Percentiles rank a stretch among this genome's conserved stretches.
Conservation (phyloP, 2,113 vertebrate species). For the Colossoma macropomum region DNA sequence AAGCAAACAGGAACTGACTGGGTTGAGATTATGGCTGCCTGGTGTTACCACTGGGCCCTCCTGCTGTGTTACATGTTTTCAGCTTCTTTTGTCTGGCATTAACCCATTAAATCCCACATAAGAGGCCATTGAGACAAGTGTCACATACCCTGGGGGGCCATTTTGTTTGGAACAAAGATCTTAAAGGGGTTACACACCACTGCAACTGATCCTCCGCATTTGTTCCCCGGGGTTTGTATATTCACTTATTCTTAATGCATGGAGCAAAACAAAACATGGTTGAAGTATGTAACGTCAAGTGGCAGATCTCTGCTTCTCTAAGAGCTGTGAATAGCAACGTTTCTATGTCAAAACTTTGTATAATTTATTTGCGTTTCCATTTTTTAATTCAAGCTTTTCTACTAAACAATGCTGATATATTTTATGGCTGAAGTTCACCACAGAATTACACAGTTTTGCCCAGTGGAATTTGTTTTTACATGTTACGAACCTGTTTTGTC, state of each 20-base stretch:
- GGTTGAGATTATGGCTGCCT: constrained; percentile 50
- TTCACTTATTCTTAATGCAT: constrained; percentile 24
- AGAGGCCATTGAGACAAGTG: constrained; percentile 58
- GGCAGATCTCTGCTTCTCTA: not conserved
- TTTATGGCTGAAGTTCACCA: no score
- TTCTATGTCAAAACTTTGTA: not conserved
- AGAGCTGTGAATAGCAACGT: not conserved
- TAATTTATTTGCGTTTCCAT: not conserved
- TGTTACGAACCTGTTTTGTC: no score
- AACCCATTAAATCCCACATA: constrained; percentile 66
- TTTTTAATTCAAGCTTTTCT: no score
- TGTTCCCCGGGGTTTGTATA: constrained; percentile 34
- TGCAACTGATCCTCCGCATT: constrained; percentile 50
- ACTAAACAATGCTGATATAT: not conserved
- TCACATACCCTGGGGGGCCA: constrained; percentile 59
- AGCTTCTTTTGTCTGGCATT: constrained; percentile 59
- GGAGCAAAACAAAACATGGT: constrained; percentile 36
- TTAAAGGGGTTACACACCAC: constrained; percentile 63
- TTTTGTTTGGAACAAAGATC: constrained; percentile 62
- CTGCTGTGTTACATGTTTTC: constrained; percentile 56
- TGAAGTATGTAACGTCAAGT: constrained; percentile 33
- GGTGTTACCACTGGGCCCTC: constrained; percentile 46
- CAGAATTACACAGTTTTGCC: no score
- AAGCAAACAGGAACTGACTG: constrained; percentile 53
- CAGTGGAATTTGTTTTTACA: no score